phyloP scores from a whole-genome alignment of 2,888 invertebrate genomes.

The Lasioglossum malachurum region DNA sequence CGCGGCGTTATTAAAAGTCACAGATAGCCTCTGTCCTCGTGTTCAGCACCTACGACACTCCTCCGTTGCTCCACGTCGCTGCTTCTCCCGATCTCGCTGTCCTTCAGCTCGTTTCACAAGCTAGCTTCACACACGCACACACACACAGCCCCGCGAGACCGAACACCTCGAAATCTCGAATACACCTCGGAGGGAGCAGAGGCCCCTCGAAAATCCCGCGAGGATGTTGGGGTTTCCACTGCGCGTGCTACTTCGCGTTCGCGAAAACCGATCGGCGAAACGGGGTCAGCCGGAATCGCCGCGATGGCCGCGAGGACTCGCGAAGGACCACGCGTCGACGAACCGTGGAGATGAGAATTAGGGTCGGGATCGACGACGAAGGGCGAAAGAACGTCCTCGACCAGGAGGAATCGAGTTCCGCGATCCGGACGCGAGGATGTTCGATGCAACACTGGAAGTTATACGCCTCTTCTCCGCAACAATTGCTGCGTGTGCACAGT shows the following conservation, averaged over 20 bases:
- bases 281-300: conserved; percentile 11
- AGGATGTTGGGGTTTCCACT: neutral
- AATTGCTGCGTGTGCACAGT: conserved; percentile 81
- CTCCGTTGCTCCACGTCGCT: conserved; percentile 25
- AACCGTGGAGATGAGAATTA: neutral
- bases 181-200: neutral
- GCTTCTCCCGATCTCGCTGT: conserved; percentile 21
- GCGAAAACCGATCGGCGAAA: conserved; percentile 27
- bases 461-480: conserved; percentile 79
- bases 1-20: neutral
- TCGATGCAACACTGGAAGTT: conserved; percentile 81
- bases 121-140: conserved; percentile 11
- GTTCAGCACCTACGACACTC: conserved; percentile 21
- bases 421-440: conserved; percentile 79
- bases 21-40: conserved; percentile 2
- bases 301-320: no score
- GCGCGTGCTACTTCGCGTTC: conserved; percentile 13
- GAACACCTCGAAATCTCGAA: neutral
- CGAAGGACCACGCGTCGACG: neutral
- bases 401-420: conserved; percentile 26
- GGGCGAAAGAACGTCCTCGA: neutral
- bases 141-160: neutral
- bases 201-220: conserved; percentile 5
- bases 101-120: conserved; percentile 47
- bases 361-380: neutral